Evolutionary conservation across 2,888 invertebrate genomes (phyloP), one percentile per base, ranked within the genome.

Genomic region (Apamea monoglypha): DNA sequence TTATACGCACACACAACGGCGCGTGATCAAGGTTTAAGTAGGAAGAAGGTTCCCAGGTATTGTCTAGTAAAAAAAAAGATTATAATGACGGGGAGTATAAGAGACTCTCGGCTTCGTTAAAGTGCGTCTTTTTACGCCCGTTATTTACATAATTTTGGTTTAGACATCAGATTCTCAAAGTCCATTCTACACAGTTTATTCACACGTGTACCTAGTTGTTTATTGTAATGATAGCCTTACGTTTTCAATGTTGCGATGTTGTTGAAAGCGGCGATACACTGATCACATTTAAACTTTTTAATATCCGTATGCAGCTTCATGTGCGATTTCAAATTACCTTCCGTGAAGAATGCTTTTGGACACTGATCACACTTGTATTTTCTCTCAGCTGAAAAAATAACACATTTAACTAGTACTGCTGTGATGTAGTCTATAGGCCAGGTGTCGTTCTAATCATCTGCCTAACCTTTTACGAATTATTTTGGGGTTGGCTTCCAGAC

Each of bases 301-400:
- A 77, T 59, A 16, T 50, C 69, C 4, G 64, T 72, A 82, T 94
- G 94, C 36, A 12, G 61, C 71, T 74, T 80, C 74, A 76, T 79
- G 70, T 95, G 94, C 0, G 16, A 4, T 18, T 78, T 74, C 73
- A 95, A 88, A 8, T 29, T 1, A 0, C 3, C 2, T 40, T 75
- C 29, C 5, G 88, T 86, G 25, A 88, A 88, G 87, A 90, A 96
- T 56, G 78, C 78, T 86, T 92, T 94, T 2, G 76, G 6, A 85
- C 95, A 96, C 63, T 87, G 72, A 36, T 93, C 90, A 89, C 96
- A 96, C 90, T 93, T 93, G 78, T 90, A 92, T 77, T 88, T 91
- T 78, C 82, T 92, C 56, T 91, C 92, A 53, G 90, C 95, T 95
- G 87, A 56, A 92, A 91, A 76, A 64, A 25, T 36, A 12, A 68